Conservation (phyloP, 2,888 invertebrate species). For the Leucania comma region DNA sequence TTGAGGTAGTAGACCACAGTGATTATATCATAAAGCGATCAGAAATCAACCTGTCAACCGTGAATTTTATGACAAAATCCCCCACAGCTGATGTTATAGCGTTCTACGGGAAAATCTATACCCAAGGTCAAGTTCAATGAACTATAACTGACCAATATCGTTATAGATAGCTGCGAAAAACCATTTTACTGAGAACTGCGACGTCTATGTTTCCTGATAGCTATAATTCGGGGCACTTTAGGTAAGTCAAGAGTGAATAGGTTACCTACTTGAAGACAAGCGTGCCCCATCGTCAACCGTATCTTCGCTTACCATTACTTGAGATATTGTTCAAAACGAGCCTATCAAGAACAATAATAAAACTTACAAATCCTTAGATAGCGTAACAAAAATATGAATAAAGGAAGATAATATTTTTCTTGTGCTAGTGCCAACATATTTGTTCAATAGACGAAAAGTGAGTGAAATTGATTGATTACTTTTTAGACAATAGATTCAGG, state of each 20-base stretch:
- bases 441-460: constrained; percentile 5
- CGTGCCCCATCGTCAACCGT: not conserved
- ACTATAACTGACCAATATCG: constrained; percentile 29
- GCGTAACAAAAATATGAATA: constrained; percentile 25
- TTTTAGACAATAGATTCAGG: constrained; percentile 17
- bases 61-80: constrained; percentile 17
- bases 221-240: not conserved
- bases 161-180: constrained; percentile 9
- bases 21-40: constrained; percentile 11
- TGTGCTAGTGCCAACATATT: constrained; percentile 37
- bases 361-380: constrained; percentile 7
- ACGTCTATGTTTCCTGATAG: not conserved
- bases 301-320: not conserved
- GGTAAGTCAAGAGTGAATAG: not conserved
- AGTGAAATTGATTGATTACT: constrained; percentile 42
- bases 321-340: not conserved
- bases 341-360: constrained; percentile 8
- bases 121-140: constrained; percentile 45
- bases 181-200: not conserved
- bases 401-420: constrained; percentile 5
- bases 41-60: constrained; percentile 25
- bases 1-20: constrained; percentile 20
- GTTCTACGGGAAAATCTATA: constrained; percentile 19
- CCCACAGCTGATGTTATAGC: constrained; percentile 13
- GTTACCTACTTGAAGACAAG: not conserved